phyloP scores from a whole-genome alignment of 2,113 vertebrate genomes.

The Mormyrus iriodes region DNA sequence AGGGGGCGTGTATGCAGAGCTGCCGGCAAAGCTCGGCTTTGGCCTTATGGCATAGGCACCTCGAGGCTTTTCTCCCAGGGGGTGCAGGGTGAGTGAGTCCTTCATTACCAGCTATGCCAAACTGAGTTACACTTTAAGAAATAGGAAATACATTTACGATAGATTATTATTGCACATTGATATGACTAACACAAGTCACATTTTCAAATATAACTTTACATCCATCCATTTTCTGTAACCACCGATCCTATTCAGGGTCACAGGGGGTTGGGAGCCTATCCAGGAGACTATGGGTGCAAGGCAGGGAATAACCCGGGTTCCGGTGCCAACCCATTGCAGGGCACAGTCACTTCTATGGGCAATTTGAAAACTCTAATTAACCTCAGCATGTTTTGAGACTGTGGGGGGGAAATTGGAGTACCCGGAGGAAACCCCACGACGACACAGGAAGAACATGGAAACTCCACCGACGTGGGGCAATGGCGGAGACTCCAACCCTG shows the following conservation, averaged over 20 bases:
- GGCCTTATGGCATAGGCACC: neutral
- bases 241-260: neutral
- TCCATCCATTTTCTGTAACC: neutral
- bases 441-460: too few species aligned
- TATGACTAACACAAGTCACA: neutral
- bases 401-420: too few species aligned
- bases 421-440: neutral
- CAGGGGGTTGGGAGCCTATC: too few species aligned
- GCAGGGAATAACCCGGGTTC: neutral
- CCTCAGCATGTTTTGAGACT: neutral
- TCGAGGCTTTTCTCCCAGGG: neutral
- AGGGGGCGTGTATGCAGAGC: too few species aligned
- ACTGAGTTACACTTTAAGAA: neutral
- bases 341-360: too few species aligned
- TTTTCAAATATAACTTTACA: neutral
- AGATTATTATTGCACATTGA: neutral
- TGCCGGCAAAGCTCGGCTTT: neutral
- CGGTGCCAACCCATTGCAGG: neutral
- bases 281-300: too few species aligned
- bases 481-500: neutral
- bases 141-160: neutral
- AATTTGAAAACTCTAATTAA: neutral
- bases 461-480: too few species aligned
- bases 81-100: neutral
- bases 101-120: neutral